A percentile compares a stretch with the other conserved stretches of the same genome.
Evolutionary conservation across 2,797 vertebrate genomes (phyloP).

Genomic region (Sphenodon punctatus): DNA sequence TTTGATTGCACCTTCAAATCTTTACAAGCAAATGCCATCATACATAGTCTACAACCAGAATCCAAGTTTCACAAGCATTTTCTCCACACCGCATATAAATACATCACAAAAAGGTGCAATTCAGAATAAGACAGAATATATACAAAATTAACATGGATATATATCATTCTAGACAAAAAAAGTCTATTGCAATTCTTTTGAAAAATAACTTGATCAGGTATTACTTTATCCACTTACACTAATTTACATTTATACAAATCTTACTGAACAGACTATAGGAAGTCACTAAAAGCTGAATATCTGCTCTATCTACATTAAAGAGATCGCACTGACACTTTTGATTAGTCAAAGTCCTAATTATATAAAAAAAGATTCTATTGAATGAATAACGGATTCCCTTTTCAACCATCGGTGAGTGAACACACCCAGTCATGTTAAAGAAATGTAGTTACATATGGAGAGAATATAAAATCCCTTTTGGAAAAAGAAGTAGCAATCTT

Average conservation of each 20-base stretch:
- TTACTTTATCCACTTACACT: conserved; percentile 80
- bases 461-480: conserved; percentile 62
- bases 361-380: conserved; percentile 54
- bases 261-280: conserved; percentile 68
- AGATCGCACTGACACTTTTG: conserved; percentile 68
- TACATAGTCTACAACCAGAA: conserved; percentile 85
- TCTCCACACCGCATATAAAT: conserved; percentile 84
- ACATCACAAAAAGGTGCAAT: conserved; percentile 82
- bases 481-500: conserved; percentile 39
- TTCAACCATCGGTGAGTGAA: conserved; percentile 35
- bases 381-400: conserved; percentile 65
- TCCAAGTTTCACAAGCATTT: conserved; percentile 81
- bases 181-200: conserved; percentile 71
- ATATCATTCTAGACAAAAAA: conserved; percentile 77
- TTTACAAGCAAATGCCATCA: conserved; percentile 80
- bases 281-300: conserved; percentile 63
- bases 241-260: conserved; percentile 86
- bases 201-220: conserved; percentile 81
- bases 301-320: conserved; percentile 73
- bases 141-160: conserved; percentile 81
- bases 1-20: conserved; percentile 81
- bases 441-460: conserved; percentile 59
- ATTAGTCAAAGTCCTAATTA: conserved; percentile 60
- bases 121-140: conserved; percentile 78
- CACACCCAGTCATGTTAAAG: conserved; percentile 35